phyloP scores from a whole-genome alignment of 2,888 invertebrate genomes.

The Leptopilina drosophilae region DNA sequence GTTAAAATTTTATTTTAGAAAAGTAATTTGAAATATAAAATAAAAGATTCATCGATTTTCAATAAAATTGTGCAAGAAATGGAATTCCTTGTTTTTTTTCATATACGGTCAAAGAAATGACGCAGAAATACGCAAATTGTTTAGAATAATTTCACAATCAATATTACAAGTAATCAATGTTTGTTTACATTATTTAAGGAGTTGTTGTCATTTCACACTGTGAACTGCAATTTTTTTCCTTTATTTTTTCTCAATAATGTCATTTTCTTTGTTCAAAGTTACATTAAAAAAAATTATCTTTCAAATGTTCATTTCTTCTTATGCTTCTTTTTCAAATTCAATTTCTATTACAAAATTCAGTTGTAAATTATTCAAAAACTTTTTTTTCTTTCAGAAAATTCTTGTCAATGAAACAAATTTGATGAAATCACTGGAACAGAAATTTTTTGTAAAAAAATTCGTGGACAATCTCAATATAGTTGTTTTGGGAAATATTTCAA shows the following conservation, averaged over 20 bases:
- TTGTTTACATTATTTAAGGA: constrained; percentile 14
- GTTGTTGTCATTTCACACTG: background rate
- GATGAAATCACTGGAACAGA: constrained; percentile 38
- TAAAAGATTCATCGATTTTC: background rate
- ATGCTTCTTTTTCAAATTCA: background rate
- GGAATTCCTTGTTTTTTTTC: constrained; percentile 2
- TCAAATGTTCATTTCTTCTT: background rate
- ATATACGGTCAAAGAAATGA: background rate
- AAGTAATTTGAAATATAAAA: background rate
- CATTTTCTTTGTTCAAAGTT: background rate
- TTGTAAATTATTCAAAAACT: background rate
- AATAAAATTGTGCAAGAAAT: constrained; percentile 7
- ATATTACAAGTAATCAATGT: background rate
- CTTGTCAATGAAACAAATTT: constrained; percentile 1
- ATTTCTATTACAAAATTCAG: background rate
- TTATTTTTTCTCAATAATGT: background rate
- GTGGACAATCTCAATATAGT: constrained; percentile 51
- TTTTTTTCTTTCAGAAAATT: constrained; percentile 46
- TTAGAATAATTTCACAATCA: constrained; percentile 20
- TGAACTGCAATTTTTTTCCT: background rate
- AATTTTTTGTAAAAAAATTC: constrained; percentile 43
- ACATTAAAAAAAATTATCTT: background rate
- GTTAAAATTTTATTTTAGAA: background rate
- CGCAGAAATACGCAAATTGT: constrained; percentile 28
- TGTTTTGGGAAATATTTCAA: constrained; percentile 59